Base-by-base conservation (phyloP, 1,140 invertebrate genomes). In the Zaprionus camerounensis region DNA sequence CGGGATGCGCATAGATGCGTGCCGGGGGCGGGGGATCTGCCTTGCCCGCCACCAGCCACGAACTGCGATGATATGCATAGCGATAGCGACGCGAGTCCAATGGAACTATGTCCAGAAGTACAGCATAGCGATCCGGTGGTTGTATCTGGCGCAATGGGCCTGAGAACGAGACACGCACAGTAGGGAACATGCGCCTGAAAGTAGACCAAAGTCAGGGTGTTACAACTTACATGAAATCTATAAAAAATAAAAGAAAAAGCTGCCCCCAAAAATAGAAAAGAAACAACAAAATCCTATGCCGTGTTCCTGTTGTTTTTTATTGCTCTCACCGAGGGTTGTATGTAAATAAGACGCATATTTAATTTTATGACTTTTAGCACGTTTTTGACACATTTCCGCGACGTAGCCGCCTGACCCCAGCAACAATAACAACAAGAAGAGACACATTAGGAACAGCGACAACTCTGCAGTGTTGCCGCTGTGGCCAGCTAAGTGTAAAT, bases 1-100 rank as follows among this genome's bases (percentile, higher is more conserved):
- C 99, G 9, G 99, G 99, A 94, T 99, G 99, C 51, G 98, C 95
- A 94, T 99, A 99, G 70, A 99, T 96, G 65, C 98, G 94, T 66
- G 96, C 96, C 28, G 98, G 98, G 1, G 98, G 97, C 46, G 97
- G 98, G 41, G 98, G 98, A 94, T 99, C 98, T 15, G 99, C 99
- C 94, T 99, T 99, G 64, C 99, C 99, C 1, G 99, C 98, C 53
- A 99, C 98, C 83, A 99, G 94, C 99, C 99, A 99, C 13, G 97
- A 98, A 51, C 98, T 99, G 75, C 98, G 95, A 94, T 99, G 98
- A 94, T 99, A 99, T 46, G 98, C 98, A 94, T 99, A 99, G 67
- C 99, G 96, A 94, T 99, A 99, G 55, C 99, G 95, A 92, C 99
- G 98, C 94, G 97, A 97, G 94, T 99, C 99, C 77, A 99, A 97